Evolutionary conservation across 37 sponge, comb jelly and placozoan genomes (phyloP).

Genomic region (Beroe forskalii): DNA sequence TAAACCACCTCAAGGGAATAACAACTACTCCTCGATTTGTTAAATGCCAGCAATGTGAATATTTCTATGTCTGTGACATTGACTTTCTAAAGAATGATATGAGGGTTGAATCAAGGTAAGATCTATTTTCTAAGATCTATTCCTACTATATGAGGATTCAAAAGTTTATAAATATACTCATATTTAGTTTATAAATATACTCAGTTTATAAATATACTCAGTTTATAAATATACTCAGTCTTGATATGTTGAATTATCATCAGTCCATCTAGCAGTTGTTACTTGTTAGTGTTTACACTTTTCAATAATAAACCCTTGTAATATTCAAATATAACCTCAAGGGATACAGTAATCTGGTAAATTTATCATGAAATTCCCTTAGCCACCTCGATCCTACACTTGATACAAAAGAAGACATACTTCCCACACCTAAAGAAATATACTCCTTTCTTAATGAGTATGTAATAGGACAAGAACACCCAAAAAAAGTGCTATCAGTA

Average conservation of each 20-base stretch:
- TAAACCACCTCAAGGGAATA: constrained; percentile 32
- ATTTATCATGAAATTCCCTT: too few species aligned
- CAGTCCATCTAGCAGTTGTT: too few species aligned
- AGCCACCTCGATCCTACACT: constrained; percentile 12
- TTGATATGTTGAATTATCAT: too few species aligned
- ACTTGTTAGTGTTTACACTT: too few species aligned
- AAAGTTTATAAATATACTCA: not conserved
- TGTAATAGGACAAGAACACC: constrained; percentile 89
- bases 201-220: too few species aligned
- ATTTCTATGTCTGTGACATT: constrained; percentile 46
- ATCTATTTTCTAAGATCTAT: not conserved
- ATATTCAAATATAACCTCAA: too few species aligned
- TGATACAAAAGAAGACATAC: not conserved
- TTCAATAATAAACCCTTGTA: too few species aligned
- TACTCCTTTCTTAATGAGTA: constrained; percentile 80
- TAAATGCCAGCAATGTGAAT: constrained; percentile 58
- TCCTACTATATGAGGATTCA: too few species aligned
- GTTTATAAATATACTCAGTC: too few species aligned
- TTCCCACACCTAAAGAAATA: constrained; percentile 74
- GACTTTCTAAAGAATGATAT: constrained; percentile 27
- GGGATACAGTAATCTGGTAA: too few species aligned
- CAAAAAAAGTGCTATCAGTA: constrained; percentile 97
- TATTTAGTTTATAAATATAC: too few species aligned
- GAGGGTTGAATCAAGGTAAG: constrained; percentile 59
- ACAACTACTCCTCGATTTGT: constrained; percentile 22